phyloP scores from a whole-genome alignment of 1,140 invertebrate species.

The Eufriesea mexicana region DNA sequence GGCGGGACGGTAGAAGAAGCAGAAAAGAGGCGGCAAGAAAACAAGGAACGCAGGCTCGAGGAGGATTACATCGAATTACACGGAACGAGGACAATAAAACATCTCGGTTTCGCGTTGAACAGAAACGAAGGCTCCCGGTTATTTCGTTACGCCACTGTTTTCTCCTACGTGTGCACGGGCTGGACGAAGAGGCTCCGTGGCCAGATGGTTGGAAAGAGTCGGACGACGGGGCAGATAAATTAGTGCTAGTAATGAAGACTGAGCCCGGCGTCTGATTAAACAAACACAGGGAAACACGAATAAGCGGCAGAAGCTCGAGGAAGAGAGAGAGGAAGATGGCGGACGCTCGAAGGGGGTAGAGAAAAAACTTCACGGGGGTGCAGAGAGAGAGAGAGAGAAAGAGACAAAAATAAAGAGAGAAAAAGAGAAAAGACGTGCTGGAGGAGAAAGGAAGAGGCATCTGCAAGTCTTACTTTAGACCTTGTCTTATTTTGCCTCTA shows the following conservation, averaged over 20 bases:
- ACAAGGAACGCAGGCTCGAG: conserved; percentile 13
- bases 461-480: conserved; percentile 47
- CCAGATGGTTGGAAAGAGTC: conserved; percentile 58
- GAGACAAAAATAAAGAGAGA: no score
- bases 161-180: conserved; percentile 38
- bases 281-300: conserved; percentile 77
- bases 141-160: conserved; percentile 58
- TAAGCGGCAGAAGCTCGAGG: conserved; percentile 63
- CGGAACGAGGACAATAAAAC: conserved; percentile 24
- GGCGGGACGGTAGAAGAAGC: background rate
- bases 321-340: conserved; percentile 3
- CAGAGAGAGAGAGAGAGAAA: conserved; percentile 7
- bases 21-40: conserved; percentile 10
- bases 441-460: conserved; percentile 44
- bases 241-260: conserved; percentile 78
- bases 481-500: conserved; percentile 68
- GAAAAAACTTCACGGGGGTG: conserved; percentile 21
- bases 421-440: conserved; percentile 27
- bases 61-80: conserved; percentile 35
- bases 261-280: conserved; percentile 79
- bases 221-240: conserved; percentile 78
- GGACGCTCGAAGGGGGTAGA: conserved; percentile 7
- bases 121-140: conserved; percentile 48
- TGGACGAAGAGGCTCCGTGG: conserved; percentile 7
- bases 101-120: conserved; percentile 39